Evolutionary conservation across 2,797 vertebrate genomes (phyloP), one percentile per base, ranked within the genome.

Genomic region (Falco berigora): DNA sequence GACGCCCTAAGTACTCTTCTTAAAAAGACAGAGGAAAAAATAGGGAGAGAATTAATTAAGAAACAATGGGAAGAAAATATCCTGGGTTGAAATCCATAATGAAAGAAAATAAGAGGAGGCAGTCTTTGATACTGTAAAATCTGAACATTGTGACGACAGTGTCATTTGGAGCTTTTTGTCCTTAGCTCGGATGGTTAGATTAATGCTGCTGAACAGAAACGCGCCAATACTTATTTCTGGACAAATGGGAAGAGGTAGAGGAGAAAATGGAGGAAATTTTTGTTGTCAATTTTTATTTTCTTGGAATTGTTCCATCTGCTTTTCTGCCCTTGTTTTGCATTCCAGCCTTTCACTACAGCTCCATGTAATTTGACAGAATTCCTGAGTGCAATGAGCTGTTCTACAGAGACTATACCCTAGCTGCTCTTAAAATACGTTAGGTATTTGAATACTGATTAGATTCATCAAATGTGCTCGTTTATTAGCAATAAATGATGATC

Each of bases 401-500:
- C 64, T 81, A 10, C 47, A 59, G 73, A 89, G 28, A 68, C 44
- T 72, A 75, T 53, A 66, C 69, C 94, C 59, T 44, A 34, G 72
- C 58, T 92, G 85, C 87, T 96, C 63, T 92, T 96, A 83, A 91
- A 86, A 34, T 66, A 84, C 20, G 78, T 53, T 75, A 75, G 84
- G 21, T 86, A 69, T 96, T 91, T 90, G 44, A 92, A 82, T 91
- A 62, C 80, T 95, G 63, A 95, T 96, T 84, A 97, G 66, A 44
- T 80, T 67, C 50, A 88, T 96, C 86, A 96, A 90, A 96, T 90
- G 30, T 92, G 24, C 47, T 96, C 81, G 80, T 95, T 94, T 97
- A 94, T 97, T 96, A 95, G 86, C 88, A 91, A 88, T 96, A 97
- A 96, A 94, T 95, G 76, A 64, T 42, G 69, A 82, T 95, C 68